Evolutionary conservation across 1,140 invertebrate genomes (phyloP), one percentile per base, ranked within the genome.

Genomic region (Drosophila arizonae): DNA sequence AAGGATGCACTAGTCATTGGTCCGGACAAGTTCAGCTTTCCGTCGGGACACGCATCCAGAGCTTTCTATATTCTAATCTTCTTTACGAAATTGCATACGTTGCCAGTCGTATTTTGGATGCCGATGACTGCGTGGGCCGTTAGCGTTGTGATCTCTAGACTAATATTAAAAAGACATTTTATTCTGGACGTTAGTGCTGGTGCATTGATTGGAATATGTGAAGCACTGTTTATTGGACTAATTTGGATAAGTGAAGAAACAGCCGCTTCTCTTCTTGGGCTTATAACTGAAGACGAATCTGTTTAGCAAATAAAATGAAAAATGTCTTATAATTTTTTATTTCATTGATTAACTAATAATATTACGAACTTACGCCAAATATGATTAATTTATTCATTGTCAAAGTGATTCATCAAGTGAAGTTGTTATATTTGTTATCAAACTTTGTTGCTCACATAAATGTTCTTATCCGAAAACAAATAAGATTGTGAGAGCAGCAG

Each of bases 21-120:
- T 87, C 92, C 97, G 0, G 98, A 99, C 92, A 96, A 98, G 81
- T 99, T 95, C 90, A 98, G 97, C 39, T 99, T 99, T 92, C 98
- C 98, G 28, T 99, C 98, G 0, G 98, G 98, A 0, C 98, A 99
- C 92, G 94, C 97, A 2, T 97, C 97, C n/a, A 92, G 98, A 79
- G 94, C 97, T 9, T 93, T 95, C 10, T 95, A 97, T 87, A 92
- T 99, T 13, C 92, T 95, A 1, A 94, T 94, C 51, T 96, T 97
- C 79, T 95, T 96, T 64, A 93, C 94, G 0, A 92, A 93, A 72
- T 76, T 96, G 9, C 94, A 94, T 91, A 94, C 95, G 0, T 58
- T 96, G 1, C 91, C 94, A 17, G 85, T 94, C 9, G 77, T 96
- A 46, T 94, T 94, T 33, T 91, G 93, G 46, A 93, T 94, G 39